Evolutionary conservation across 2,113 vertebrate species (phyloP), one percentile per base, ranked within the genome.

Genomic region (Hoplias malabaricus): DNA sequence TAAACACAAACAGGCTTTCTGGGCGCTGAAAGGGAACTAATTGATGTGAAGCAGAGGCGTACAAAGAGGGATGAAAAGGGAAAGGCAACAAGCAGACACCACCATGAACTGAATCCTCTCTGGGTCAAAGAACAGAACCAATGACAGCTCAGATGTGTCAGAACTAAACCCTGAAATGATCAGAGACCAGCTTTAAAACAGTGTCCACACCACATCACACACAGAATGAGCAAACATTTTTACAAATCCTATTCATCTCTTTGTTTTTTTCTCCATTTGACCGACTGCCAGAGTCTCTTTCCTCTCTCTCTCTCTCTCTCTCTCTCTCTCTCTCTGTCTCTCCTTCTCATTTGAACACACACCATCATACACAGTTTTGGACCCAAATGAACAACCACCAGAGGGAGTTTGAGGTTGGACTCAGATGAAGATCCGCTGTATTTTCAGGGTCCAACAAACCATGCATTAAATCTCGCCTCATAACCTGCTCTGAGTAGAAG

Each of bases 371-470:
- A 0, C 71, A 36, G 29, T 33, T 63, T 56, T 69, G 53, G 78
- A 66, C 40, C 62, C 43, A 61, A n/a, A 61, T 10, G 29, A 75
- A 43, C 53, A 23, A 62, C 74, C 79, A 70, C 56, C 82, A 78
- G 79, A 79, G 66, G 59, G 67, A 79, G 67, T 67, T 67, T 83
- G 78, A 80, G 56, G 54, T 72, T 40, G 50, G 80, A 23, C 21
- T 69, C 67, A 59, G 75, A 70, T 78, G 34, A 77, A 77, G 79
- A 74, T 77, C 65, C 21, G 69, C 48, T 31, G 13, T 13, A 77
- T 75, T 71, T 80, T 61, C 34, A 69, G 68, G 68, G 61, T 5
- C 42, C 38, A 59, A 54, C 29, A 68, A 78, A 54, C 25, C 75
- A 69, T 5, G 31, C n/a, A n/a, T 66, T 78, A 43, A 63, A 78